Conservation (phyloP, 2,113 vertebrate genomes). For the Lamprologus tigripictilis region DNA sequence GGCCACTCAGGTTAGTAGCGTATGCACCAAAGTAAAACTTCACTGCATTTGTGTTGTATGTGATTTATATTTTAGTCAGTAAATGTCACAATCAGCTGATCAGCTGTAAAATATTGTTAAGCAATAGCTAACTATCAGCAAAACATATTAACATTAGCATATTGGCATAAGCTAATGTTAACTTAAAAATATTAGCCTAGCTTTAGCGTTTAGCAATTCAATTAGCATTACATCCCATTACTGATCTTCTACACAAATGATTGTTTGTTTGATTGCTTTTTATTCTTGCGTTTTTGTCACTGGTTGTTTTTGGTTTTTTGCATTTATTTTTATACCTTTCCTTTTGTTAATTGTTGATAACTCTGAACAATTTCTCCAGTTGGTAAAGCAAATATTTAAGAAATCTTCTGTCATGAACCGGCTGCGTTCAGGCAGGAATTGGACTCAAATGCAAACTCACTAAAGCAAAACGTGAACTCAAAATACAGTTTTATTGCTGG, state of each 20-base stretch:
- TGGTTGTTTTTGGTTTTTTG: background rate
- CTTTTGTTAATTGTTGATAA: background rate
- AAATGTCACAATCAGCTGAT: background rate
- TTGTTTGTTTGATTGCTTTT: background rate
- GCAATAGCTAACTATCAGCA: background rate
- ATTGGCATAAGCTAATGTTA: background rate
- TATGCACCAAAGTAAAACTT: background rate
- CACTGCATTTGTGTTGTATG: rapidly evolving
- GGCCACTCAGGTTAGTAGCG: background rate
- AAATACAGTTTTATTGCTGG: background rate
- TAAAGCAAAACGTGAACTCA: background rate
- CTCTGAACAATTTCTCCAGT: background rate
- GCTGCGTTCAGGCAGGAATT: background rate
- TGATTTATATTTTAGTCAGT: background rate
- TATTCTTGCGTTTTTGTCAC: background rate
- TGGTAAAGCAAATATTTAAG: background rate
- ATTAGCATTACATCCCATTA: background rate
- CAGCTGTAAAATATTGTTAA: background rate
- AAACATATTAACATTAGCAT: background rate
- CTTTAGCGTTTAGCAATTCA: background rate
- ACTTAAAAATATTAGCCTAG: background rate
- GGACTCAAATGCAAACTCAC: background rate
- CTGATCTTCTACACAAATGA: background rate
- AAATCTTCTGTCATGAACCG: background rate
- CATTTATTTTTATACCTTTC: background rate